Evolutionary conservation across 92 coral and sea anemone genomes (phyloP).

Genomic region (Diadumene lineata): DNA sequence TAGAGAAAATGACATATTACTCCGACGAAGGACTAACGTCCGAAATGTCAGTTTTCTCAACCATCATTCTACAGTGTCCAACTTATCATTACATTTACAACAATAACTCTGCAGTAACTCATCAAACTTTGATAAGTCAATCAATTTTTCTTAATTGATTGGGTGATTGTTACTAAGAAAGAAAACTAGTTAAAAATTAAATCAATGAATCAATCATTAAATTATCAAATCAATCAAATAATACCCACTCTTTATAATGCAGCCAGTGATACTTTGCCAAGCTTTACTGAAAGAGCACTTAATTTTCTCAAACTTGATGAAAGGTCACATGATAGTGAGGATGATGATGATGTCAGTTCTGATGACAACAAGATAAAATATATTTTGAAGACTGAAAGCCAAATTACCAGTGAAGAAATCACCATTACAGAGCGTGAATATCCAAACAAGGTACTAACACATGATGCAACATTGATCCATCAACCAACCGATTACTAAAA

Average conservation of each 20-base stretch:
- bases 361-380: neutral
- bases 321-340: neutral
- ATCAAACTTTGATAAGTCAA: no score
- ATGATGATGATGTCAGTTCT: neutral
- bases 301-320: neutral
- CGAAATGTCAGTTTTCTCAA: no score
- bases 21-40: no score
- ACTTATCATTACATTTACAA: no score
- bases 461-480: neutral
- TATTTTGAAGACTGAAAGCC: neutral
- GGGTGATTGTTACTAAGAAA: no score
- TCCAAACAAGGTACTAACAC: neutral
- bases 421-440: slow-evolving; percentile 3
- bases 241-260: neutral
- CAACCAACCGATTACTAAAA: no score
- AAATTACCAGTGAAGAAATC: slow-evolving; percentile 6
- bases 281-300: slow-evolving; percentile 1
- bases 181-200: no score
- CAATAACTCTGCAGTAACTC: no score
- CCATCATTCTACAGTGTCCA: no score
- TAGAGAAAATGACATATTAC: no score
- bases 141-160: no score
- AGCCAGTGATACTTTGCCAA: neutral
- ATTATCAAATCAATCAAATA: neutral
- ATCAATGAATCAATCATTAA: no score